These are phyloP conservation scores for Gonioctena quinquepunctata DNA, from an alignment of 1,140 invertebrate species.

Conservation along the genomic window DNA sequence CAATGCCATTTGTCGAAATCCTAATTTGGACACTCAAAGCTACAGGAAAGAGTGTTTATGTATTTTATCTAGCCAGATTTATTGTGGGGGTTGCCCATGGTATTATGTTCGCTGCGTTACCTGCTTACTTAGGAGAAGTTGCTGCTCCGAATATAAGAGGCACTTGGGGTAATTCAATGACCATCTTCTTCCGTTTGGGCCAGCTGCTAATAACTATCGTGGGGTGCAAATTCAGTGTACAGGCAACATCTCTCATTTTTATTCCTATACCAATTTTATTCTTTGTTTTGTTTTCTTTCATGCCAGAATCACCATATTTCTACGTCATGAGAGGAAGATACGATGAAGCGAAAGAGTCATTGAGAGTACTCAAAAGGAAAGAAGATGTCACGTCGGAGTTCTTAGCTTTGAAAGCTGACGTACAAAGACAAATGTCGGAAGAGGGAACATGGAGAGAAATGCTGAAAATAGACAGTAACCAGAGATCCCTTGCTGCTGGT, in stretches of 20 bases:
- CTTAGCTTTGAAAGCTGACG: slow-evolving; percentile 35
- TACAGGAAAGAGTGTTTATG: slow-evolving; percentile 23
- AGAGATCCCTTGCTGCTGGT: slow-evolving; percentile 27
- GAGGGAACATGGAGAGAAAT: slow-evolving; percentile 35
- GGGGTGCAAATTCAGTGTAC: slow-evolving; percentile 38
- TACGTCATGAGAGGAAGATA: slow-evolving; percentile 37
- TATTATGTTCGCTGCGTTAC: slow-evolving; percentile 45
- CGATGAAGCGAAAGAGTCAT: slow-evolving; percentile 33
- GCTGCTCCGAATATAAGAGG: slow-evolving; percentile 70
- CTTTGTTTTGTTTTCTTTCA: slow-evolving; percentile 21
- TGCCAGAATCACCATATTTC: slow-evolving; percentile 50
- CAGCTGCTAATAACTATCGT: slow-evolving; percentile 58
- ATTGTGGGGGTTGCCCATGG: slow-evolving; percentile 42
- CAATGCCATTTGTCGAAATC: slow-evolving; percentile 26
- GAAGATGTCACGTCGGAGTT: slow-evolving; percentile 39
- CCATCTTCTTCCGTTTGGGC: slow-evolving; percentile 57
- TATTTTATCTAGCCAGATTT: slow-evolving; percentile 35
- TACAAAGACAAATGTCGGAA: slow-evolving; percentile 41
- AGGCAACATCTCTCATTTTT: slow-evolving; percentile 17
- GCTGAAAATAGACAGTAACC: slow-evolving; percentile 29
- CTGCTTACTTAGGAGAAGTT: slow-evolving; percentile 68
- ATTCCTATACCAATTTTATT: slow-evolving; percentile 20
- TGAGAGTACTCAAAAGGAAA: slow-evolving; percentile 57
- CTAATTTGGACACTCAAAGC: slow-evolving; percentile 24
- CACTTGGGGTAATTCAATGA: slow-evolving; percentile 56